Evolutionary conservation across 2,797 vertebrate genomes (phyloP).

Genomic region (Aeoliscus strigatus): DNA sequence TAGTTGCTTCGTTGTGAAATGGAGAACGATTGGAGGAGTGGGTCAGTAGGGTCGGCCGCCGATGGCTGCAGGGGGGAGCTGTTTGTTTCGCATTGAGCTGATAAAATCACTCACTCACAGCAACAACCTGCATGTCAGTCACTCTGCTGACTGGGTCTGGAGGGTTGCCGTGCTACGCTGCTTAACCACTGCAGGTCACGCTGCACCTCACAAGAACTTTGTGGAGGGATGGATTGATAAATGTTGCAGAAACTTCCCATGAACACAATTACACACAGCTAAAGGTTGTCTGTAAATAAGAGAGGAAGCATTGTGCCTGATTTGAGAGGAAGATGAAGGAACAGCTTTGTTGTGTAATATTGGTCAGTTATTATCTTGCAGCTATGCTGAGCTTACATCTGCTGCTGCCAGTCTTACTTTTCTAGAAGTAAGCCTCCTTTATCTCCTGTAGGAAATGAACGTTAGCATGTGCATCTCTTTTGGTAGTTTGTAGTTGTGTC

Average conservation of each 20-base stretch:
- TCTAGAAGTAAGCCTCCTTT: background rate
- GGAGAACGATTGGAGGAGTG: slow-evolving; percentile 7
- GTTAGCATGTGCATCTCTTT: slow-evolving; percentile 2
- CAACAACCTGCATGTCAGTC: slow-evolving; percentile 26
- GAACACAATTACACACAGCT: too few species aligned
- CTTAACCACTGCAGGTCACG: slow-evolving; percentile 43
- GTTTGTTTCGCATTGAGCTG: slow-evolving; percentile 47
- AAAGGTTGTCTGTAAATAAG: too few species aligned
- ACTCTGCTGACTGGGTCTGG: slow-evolving; percentile 31
- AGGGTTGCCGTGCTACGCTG: slow-evolving; percentile 35
- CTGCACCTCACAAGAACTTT: background rate
- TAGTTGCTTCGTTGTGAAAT: slow-evolving; percentile 7
- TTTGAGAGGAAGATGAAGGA: slow-evolving; percentile 11
- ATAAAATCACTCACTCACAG: slow-evolving; percentile 50
- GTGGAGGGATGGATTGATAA: too few species aligned
- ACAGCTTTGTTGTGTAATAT: slow-evolving; percentile 16
- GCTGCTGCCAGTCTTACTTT: background rate
- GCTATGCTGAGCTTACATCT: background rate
- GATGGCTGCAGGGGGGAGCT: slow-evolving; percentile 21
- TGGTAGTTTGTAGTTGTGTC: slow-evolving; percentile 6
- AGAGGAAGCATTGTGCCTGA: background rate
- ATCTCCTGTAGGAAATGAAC: background rate
- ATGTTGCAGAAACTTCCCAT: too few species aligned
- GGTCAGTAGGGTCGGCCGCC: slow-evolving; percentile 33
- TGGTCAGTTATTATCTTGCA: slow-evolving; percentile 10